These are phyloP conservation scores for Saxicola maurus DNA, from an alignment of 2,797 vertebrate species.

Conservation along the genomic window DNA sequence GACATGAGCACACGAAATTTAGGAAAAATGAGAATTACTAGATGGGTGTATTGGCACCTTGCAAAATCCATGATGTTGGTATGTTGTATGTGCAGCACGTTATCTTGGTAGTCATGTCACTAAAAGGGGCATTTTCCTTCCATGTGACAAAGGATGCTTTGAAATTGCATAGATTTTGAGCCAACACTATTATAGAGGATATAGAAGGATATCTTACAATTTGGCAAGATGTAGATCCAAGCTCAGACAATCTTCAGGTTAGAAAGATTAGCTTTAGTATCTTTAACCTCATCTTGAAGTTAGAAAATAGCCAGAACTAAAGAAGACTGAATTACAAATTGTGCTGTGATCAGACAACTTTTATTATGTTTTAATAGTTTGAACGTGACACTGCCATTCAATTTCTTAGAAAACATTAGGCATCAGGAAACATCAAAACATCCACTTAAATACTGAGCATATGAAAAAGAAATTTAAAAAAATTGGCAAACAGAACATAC, in stretches of 20 bases:
- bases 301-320: background rate
- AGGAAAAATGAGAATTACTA: background rate
- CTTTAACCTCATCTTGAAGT: background rate
- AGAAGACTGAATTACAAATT: background rate
- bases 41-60: background rate
- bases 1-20: background rate
- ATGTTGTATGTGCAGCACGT: background rate
- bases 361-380: background rate
- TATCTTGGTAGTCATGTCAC: background rate
- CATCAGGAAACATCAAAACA: background rate
- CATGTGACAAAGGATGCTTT: background rate
- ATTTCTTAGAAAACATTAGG: background rate
- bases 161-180: background rate
- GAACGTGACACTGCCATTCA: background rate
- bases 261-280: background rate
- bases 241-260: background rate
- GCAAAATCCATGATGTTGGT: accelerated
- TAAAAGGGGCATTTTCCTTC: background rate
- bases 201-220: background rate
- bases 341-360: background rate
- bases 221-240: background rate
- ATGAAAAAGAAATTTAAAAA: background rate
- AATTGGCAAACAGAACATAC: background rate
- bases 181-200: background rate
- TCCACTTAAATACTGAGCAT: background rate